phyloP scores from a whole-genome alignment of 2,113 vertebrate species.

The Emberiza fucata region DNA sequence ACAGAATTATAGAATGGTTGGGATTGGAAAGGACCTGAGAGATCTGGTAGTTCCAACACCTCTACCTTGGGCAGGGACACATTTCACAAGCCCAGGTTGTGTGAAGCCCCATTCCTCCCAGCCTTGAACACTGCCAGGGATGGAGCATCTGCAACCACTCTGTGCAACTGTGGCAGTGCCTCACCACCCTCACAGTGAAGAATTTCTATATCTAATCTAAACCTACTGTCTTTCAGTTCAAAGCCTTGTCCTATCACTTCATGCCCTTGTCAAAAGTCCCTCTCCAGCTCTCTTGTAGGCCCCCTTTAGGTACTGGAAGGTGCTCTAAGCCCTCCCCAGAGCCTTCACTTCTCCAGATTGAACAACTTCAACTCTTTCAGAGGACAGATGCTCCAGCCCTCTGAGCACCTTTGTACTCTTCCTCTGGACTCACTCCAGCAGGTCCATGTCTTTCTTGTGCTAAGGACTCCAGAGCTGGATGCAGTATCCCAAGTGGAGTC shows the following conservation, averaged over 20 bases:
- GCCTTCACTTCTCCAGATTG: not conserved
- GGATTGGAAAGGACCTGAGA: not conserved
- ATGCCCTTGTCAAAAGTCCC: not conserved
- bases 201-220: not conserved
- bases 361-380: not conserved
- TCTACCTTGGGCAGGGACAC: not conserved
- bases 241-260: not conserved
- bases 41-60: accelerated
- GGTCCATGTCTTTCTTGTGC: not conserved
- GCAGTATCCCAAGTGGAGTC: not conserved
- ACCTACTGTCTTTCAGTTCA: not conserved
- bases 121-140: not conserved
- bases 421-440: not conserved
- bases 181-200: not conserved
- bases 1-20: not conserved
- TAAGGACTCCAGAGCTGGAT: not conserved
- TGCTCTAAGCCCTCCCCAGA: not conserved
- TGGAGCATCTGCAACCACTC: not conserved
- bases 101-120: not conserved
- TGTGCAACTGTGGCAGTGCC: not conserved
- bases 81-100: not conserved
- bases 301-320: not conserved
- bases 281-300: not conserved
- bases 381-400: not conserved
- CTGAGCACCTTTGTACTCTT: not conserved